Percentiles rank a stretch among this genome's conserved stretches.
Conservation (phyloP, 2,113 vertebrate genomes). For the Rattus rattus region DNA sequence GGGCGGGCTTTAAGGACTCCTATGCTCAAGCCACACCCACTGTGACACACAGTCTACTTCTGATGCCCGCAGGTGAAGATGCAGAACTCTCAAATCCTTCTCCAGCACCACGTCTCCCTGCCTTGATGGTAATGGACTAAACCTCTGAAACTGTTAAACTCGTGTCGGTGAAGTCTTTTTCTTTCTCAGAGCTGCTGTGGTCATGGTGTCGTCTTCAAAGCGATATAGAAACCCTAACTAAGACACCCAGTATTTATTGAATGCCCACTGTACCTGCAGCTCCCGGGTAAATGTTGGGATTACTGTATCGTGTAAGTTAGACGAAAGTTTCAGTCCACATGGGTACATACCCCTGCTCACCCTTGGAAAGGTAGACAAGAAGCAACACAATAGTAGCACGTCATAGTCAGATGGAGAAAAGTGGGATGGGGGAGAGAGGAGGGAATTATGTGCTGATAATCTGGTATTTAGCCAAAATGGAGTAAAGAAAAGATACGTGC, state of each 20-base stretch:
- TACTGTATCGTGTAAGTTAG: neutral
- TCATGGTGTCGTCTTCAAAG: neutral
- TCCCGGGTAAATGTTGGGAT: neutral
- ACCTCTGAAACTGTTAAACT: neutral
- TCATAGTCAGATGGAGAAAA: constrained; percentile 4
- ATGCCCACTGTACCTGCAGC: neutral
- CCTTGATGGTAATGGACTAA: neutral
- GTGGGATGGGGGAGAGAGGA: neutral
- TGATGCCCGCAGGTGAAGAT: neutral
- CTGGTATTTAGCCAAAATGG: constrained; percentile 29
- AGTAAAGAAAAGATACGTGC: neutral
- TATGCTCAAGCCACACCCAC: neutral
- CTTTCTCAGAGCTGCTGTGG: neutral
- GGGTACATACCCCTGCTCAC: neutral
- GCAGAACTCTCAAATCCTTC: neutral
- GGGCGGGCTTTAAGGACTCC: neutral
- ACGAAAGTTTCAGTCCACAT: neutral
- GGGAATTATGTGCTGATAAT: neutral
- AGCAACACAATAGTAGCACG: neutral
- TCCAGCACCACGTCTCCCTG: neutral
- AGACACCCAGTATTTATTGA: neutral
- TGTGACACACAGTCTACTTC: neutral
- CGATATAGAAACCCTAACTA: neutral
- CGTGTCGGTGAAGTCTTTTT: neutral
- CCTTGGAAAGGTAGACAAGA: neutral